These are phyloP conservation scores for Elysia crispata DNA, from an alignment of 2,888 invertebrate genomes.

Conservation along the genomic window DNA sequence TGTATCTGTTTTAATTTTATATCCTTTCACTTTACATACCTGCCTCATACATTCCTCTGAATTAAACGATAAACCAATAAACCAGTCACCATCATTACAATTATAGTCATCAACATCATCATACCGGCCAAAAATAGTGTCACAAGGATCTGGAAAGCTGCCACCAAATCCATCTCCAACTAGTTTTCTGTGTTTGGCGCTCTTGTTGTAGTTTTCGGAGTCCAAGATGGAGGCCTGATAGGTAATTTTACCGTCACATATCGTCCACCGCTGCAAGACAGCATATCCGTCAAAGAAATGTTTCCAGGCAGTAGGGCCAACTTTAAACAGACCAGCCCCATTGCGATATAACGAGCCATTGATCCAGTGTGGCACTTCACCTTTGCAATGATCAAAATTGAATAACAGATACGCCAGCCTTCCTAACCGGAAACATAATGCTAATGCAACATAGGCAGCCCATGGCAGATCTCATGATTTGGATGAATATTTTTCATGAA, in stretches of 20 bases:
- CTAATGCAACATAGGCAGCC: no score
- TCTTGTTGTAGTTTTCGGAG: slow-evolving; percentile 84
- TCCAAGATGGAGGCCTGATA: slow-evolving; percentile 81
- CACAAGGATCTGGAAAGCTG: slow-evolving; percentile 87
- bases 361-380: slow-evolving; percentile 60
- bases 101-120: no score
- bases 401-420: no score
- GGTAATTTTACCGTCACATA: slow-evolving; percentile 76
- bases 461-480: no score
- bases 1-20: no score
- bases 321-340: slow-evolving; percentile 91
- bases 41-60: no score
- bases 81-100: no score
- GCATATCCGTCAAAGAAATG: slow-evolving; percentile 95
- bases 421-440: no score
- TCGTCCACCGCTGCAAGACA: slow-evolving; percentile 79
- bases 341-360: slow-evolving; percentile 66
- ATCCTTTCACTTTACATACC: no score
- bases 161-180: slow-evolving; percentile 92
- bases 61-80: no score
- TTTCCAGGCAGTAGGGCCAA: slow-evolving; percentile 82
- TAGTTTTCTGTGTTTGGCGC: slow-evolving; percentile 83
- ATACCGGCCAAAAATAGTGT: slow-evolving; percentile 78
- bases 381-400: no score
- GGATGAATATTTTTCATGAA: no score